phyloP scores from a whole-genome alignment of 2,113 vertebrate genomes.

The Zosterops japonicus region DNA sequence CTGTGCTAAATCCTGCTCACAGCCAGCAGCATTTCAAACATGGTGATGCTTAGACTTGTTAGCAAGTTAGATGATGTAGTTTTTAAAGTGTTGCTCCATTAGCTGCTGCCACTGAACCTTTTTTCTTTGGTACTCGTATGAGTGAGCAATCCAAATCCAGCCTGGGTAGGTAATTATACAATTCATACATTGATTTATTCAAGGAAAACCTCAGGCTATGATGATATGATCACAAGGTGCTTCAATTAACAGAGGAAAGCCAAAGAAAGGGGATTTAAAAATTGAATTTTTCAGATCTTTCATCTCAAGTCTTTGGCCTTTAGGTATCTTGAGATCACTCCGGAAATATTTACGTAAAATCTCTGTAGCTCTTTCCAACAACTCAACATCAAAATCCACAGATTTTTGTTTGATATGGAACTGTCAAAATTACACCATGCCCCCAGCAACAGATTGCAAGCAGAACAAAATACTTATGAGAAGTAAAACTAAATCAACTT shows the following conservation, averaged over 20 bases:
- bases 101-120: not conserved
- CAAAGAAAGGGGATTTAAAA: conserved; percentile 6
- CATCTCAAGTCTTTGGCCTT: conserved; percentile 43
- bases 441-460: not conserved
- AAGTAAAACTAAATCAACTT: too few relatives aligned
- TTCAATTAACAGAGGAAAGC: conserved; percentile 5
- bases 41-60: conserved; percentile 7
- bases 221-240: conserved; percentile 20
- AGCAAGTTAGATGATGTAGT: not conserved
- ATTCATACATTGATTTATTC: not conserved
- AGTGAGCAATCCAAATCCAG: not conserved
- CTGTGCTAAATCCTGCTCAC: not conserved
- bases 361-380: conserved; percentile 18
- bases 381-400: conserved; percentile 45
- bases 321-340: conserved; percentile 30
- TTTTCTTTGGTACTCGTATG: not conserved
- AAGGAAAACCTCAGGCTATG: conserved; percentile 42
- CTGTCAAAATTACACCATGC: conserved; percentile 17
- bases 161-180: conserved; percentile 4
- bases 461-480: not conserved
- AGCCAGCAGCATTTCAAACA: not conserved
- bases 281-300: conserved; percentile 31
- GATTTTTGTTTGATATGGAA: conserved; percentile 28
- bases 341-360: conserved; percentile 38
- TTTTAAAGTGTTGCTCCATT: not conserved